A percentile compares a stretch with the other conserved stretches of the same genome.
Evolutionary conservation across 2,888 invertebrate genomes (phyloP).

Genomic region (Amblyteles armatorius): DNA sequence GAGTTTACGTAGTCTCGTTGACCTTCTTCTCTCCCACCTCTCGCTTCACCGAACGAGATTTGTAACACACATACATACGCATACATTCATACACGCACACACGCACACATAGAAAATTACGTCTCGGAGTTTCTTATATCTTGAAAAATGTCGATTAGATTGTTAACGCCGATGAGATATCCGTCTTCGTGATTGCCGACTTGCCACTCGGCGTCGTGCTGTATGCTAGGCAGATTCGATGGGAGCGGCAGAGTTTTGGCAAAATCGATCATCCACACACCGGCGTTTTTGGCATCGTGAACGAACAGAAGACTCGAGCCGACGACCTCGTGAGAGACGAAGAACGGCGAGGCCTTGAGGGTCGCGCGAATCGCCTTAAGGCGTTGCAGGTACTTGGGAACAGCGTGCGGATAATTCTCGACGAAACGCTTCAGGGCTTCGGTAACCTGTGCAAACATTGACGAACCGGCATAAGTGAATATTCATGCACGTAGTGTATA

Average conservation of each 20-base stretch:
- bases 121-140: constrained; percentile 85
- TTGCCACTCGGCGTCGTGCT: constrained; percentile 94
- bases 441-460: constrained; percentile 86
- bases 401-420: constrained; percentile 91
- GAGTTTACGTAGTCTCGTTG: constrained; percentile 61
- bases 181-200: constrained; percentile 99
- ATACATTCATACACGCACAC: not conserved
- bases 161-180: constrained; percentile 96
- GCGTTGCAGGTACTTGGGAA: constrained; percentile 93
- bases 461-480: not conserved
- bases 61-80: not conserved
- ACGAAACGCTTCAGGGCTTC: constrained; percentile 93
- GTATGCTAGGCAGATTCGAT: constrained; percentile 88
- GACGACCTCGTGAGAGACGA: constrained; percentile 96
- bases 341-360: constrained; percentile 94
- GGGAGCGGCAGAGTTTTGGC: constrained; percentile 96
- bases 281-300: constrained; percentile 94
- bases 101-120: constrained; percentile 43
- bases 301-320: constrained; percentile 98
- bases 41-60: constrained; percentile 26
- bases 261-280: constrained; percentile 99
- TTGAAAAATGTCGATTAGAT: constrained; percentile 94
- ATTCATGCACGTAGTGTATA: not conserved
- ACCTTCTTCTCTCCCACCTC: constrained; percentile 27
- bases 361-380: constrained; percentile 93